Percentiles rank a stretch among this genome's conserved stretches.
Conservation (phyloP, 2,888 invertebrate species). For the Zootermopsis nevadensis region DNA sequence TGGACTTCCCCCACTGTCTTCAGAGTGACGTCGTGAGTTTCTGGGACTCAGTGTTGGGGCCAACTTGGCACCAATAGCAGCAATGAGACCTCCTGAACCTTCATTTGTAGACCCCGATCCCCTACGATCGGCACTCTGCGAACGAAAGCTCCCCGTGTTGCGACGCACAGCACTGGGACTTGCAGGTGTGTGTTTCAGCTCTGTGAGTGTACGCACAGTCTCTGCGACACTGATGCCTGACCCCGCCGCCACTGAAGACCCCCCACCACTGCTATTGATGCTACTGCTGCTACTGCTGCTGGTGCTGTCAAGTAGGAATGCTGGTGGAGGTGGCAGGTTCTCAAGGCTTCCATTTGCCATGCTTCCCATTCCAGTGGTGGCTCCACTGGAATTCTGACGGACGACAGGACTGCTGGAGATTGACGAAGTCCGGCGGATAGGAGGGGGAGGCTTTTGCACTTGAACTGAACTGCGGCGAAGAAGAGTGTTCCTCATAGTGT, state of each 20-base stretch:
- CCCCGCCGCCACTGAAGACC: constrained; percentile 16
- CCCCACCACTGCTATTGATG: constrained; percentile 41
- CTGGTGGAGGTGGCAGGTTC: constrained; percentile 80
- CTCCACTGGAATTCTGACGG: constrained; percentile 58
- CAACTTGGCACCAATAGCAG: constrained; percentile 77
- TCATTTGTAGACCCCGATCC: constrained; percentile 59
- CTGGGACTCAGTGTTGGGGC: constrained; percentile 72
- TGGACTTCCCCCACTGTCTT: constrained; percentile 58
- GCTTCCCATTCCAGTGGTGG: constrained; percentile 56
- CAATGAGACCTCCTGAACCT: constrained; percentile 67
- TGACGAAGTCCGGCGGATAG: constrained; percentile 83
- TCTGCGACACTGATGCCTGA: constrained; percentile 80
- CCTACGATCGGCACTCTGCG: constrained; percentile 70
- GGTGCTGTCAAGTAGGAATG: constrained; percentile 72
- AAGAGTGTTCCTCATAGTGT: constrained; percentile 58
- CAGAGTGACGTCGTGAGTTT: constrained; percentile 66
- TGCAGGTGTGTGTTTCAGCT: constrained; percentile 86
- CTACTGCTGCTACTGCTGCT: constrained; percentile 53
- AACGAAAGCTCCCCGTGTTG: constrained; percentile 58
- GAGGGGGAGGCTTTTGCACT: constrained; percentile 78
- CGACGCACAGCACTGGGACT: constrained; percentile 73
- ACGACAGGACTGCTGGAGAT: constrained; percentile 62
- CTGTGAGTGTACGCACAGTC: constrained; percentile 86
- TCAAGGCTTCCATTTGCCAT: constrained; percentile 63
- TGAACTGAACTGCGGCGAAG: constrained; percentile 68